phyloP scores from a whole-genome alignment of 2,888 invertebrate species.

The Aporophyla lueneburgensis region DNA sequence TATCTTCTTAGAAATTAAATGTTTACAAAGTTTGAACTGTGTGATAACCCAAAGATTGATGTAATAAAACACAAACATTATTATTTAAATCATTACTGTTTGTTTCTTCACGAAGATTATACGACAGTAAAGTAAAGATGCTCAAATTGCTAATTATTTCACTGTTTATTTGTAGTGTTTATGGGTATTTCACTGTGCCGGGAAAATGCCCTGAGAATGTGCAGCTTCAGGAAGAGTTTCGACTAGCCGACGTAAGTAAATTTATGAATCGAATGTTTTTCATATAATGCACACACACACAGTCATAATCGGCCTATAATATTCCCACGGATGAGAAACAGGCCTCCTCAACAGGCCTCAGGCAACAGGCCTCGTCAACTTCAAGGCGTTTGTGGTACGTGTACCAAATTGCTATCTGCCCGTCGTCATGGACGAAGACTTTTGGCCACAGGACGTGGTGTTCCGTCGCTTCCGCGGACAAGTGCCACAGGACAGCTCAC shows the following conservation, averaged over 20 bases:
- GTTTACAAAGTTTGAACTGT: constrained; percentile 43
- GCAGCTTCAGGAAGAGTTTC: constrained; percentile 77
- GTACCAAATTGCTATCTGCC: too few species aligned
- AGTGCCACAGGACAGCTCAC: too few species aligned
- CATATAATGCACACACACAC: too few species aligned
- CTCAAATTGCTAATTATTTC: constrained; percentile 68
- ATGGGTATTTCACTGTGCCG: constrained; percentile 80
- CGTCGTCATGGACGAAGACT: too few species aligned
- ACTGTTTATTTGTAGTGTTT: constrained; percentile 66
- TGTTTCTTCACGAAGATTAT: constrained; percentile 8
- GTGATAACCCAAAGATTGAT: constrained; percentile 54
- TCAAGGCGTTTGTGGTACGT: too few species aligned
- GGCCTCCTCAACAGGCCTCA: too few species aligned
- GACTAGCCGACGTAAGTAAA: constrained; percentile 79
- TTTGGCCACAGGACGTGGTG: too few species aligned
- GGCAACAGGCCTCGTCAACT: too few species aligned
- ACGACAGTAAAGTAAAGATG: constrained; percentile 65
- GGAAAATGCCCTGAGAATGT: constrained; percentile 84
- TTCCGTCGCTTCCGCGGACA: too few species aligned
- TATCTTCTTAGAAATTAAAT: constrained; percentile 45
- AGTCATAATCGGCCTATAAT: too few species aligned
- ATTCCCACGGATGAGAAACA: too few species aligned
- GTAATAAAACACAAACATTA: constrained; percentile 35
- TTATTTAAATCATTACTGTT: constrained; percentile 26
- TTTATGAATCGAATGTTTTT: too few species aligned